Evolutionary conservation across 2,797 vertebrate species (phyloP), one percentile per base, ranked within the genome.

Genomic region (Lagocephalus sceleratus): DNA sequence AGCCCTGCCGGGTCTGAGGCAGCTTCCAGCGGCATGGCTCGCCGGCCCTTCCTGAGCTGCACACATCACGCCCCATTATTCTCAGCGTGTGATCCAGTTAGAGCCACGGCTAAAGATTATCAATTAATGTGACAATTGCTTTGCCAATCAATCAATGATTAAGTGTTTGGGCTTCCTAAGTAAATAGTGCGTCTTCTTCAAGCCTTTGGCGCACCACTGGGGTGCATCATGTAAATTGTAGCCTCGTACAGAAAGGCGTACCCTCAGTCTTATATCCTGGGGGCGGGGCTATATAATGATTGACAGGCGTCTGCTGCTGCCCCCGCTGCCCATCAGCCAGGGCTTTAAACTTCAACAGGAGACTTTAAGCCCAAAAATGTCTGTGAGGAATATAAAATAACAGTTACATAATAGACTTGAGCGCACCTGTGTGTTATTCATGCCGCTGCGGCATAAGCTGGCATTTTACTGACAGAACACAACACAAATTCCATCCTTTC

Each of bases 391-490:
- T 14, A 14, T 35, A 35, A 35, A 29, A 12, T 14, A 14, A 2
- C 32, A 14, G 32, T 35, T 35, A 14, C 12, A 14, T 35, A 14
- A 35, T 14, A 14, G 10, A 35, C 12, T 12, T 35, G 11, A 35
- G 32, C 12, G 10, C 32, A 35, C 32, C 32, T 35, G 32, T 35
- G 23, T 25, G 32, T 14, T 38, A 55, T 44, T 66, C 49, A 49
- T 50, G 57, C 60, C 1, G 11, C 44, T 2, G 54, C 29, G 21
- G 38, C 23, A 54, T 2, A 54, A 66, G 48, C 35, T 49, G 66
- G 42, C 69, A 66, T 16, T 3, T 58, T 64, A 76, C 68, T 58
- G 60, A 66, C 67, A 66, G 51, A 66, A 72, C 23, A 60, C 43
- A 50, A 22, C n/a, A 15, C 52, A 51, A 68, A 65, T 43, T 48